Evolutionary conservation across 2,797 vertebrate genomes (phyloP), one percentile per base, ranked within the genome.

Genomic region (Etheostoma nigrum): DNA sequence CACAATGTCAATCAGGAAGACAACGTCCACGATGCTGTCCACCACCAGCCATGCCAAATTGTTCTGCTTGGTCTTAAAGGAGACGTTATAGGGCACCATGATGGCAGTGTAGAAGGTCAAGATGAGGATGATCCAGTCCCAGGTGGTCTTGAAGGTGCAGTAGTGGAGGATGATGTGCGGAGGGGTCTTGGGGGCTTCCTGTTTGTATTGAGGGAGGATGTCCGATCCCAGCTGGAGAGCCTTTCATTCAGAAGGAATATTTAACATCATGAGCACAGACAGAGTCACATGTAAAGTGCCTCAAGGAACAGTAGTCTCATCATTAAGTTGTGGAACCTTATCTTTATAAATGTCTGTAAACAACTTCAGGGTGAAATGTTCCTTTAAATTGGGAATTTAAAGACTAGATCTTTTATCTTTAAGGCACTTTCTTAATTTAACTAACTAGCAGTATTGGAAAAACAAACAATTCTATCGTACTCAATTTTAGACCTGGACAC

Each of bases 121-220:
- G 89, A 99, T 99, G 91, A 99, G 95, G 93, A 99, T 99, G 91
- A 99, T 95, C 98, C 98, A 99, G 94, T 99, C 98, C 98, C 98
- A 99, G 10, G 98, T 99, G 87, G 98, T 99, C 93, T 99, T 99
- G 91, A 99, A 99, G 93, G 97, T 96, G 94, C 98, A 99, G 81
- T 99, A 99, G 85, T 99, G 98, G 89, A 99, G 95, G 91, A 99
- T 99, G 83, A 99, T 99, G 93, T 99, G 98, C 3, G 98, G 98
- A 11, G 98, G 98, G 15, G 98, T 99, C 94, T 99, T 99, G 47
- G 98, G 98, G 68, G 98, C 97, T 92, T 99, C 98, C 88, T 99
- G 98, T 63, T 99, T 99, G 88, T 99, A 99, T 91, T 99, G 98
- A 75, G 98, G 98, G 81, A 99, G 97, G 72, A 99, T 99, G 89